phyloP scores from a whole-genome alignment of 2,113 vertebrate species.

The Caranx ignobilis region DNA sequence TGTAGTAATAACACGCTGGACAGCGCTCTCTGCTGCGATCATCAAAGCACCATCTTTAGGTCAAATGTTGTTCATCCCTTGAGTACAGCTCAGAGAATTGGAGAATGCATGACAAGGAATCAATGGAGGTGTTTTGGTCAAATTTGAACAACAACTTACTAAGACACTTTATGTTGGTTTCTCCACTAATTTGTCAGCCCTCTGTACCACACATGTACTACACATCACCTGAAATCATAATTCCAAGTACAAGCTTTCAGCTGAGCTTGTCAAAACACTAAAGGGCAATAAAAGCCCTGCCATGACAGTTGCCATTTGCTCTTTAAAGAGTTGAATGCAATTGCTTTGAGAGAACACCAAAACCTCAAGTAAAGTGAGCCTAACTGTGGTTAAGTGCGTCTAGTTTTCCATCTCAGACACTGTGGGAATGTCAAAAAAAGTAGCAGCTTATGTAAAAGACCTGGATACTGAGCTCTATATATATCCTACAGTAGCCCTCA shows the following conservation, averaged over 20 bases:
- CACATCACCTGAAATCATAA: conserved; percentile 36
- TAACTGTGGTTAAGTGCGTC: conserved; percentile 45
- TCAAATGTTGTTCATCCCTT: background rate
- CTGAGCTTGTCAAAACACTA: conserved; percentile 43
- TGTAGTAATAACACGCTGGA: too few species aligned
- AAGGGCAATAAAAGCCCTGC: conserved; percentile 33
- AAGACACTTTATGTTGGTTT: too few species aligned
- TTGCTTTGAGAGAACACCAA: conserved; percentile 32
- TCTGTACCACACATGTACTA: background rate
- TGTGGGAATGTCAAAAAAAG: conserved; percentile 50
- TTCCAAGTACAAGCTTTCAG: conserved; percentile 22
- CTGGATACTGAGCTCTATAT: conserved; percentile 72
- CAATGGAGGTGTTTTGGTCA: too few species aligned
- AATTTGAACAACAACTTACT: too few species aligned
- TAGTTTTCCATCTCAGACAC: conserved; percentile 38
- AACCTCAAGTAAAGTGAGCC: conserved; percentile 37
- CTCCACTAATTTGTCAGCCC: too few species aligned
- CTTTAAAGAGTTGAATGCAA: conserved; percentile 15
- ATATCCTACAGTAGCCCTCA: conserved; percentile 70
- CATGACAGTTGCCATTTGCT: conserved; percentile 31
- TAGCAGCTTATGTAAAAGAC: conserved; percentile 75
- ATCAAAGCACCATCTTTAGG: too few species aligned
- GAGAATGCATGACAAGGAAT: too few species aligned
- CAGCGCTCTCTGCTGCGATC: too few species aligned
- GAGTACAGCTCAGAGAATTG: too few species aligned